Percentiles rank a stretch among this genome's conserved stretches.
Conservation (phyloP, 2,113 vertebrate species). For the Embiotoca jacksoni region DNA sequence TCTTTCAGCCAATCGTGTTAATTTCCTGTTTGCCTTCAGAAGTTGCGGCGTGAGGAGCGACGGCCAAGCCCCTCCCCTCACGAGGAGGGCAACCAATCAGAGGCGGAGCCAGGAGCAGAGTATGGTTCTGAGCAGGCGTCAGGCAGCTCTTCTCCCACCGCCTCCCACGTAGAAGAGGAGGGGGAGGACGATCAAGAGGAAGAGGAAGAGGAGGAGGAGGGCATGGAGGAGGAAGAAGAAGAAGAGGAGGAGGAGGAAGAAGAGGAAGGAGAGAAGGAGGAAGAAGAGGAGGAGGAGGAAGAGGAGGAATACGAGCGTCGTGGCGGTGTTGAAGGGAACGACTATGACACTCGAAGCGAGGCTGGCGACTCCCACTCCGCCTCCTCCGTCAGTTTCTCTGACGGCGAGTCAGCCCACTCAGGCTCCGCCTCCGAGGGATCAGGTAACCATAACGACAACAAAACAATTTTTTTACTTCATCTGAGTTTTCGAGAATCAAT, state of each 20-base stretch:
- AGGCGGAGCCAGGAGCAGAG: slow-evolving; percentile 76
- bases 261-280: slow-evolving; percentile 85
- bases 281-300: slow-evolving; percentile 88
- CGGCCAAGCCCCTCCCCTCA: slow-evolving; percentile 89
- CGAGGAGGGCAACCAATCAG: slow-evolving; percentile 88
- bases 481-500: too few relatives aligned
- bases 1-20: not conserved
- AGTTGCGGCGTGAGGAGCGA: slow-evolving; percentile 85
- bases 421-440: slow-evolving; percentile 93
- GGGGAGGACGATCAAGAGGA: slow-evolving; percentile 80
- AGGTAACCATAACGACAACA: slow-evolving; percentile 80
- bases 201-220: slow-evolving; percentile 73
- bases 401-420: slow-evolving; percentile 91
- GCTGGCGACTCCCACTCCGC: slow-evolving; percentile 95
- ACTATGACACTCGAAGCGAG: slow-evolving; percentile 97
- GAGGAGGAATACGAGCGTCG: slow-evolving; percentile 89
- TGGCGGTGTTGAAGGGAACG: slow-evolving; percentile 87
- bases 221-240: slow-evolving; percentile 70
- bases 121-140: slow-evolving; percentile 92
- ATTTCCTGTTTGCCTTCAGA: slow-evolving; percentile 75
- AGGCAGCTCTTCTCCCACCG: slow-evolving; percentile 91
- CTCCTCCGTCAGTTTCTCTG: slow-evolving; percentile 94
- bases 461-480: too few relatives aligned
- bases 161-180: slow-evolving; percentile 84
- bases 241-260: slow-evolving; percentile 89